Conservation (phyloP, 2,888 invertebrate species). For the Cerceris ruficornis region DNA sequence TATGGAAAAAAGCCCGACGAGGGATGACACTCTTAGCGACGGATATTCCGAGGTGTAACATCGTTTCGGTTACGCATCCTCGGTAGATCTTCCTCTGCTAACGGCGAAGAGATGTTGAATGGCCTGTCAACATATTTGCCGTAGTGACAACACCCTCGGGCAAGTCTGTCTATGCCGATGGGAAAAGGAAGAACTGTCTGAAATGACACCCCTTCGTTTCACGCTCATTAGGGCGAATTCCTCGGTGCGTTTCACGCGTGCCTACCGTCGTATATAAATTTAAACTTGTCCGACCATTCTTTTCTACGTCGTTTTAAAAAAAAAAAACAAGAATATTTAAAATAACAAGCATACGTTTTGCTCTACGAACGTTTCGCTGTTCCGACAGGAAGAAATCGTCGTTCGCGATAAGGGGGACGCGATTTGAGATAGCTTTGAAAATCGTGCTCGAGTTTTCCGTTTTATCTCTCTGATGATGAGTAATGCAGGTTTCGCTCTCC, state of each 20-base stretch:
- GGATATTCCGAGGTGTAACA: constrained; percentile 59
- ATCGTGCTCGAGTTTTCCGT: too few species aligned
- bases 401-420: too few species aligned
- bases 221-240: constrained; percentile 74
- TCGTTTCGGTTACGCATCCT: constrained; percentile 66
- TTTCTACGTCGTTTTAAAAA: constrained; percentile 13
- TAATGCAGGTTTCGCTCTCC: too few species aligned
- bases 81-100: constrained; percentile 25
- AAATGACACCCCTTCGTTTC: constrained; percentile 73
- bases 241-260: constrained; percentile 67
- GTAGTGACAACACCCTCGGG: constrained; percentile 67
- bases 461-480: too few species aligned
- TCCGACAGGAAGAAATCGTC: not conserved
- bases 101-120: constrained; percentile 67
- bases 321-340: not conserved
- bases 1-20: not conserved
- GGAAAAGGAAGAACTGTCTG: constrained; percentile 52
- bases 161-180: constrained; percentile 35
- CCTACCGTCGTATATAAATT: constrained; percentile 59
- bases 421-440: too few species aligned
- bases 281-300: constrained; percentile 54
- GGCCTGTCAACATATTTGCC: constrained; percentile 76
- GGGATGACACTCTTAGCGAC: constrained; percentile 22
- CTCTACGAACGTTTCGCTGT: not conserved
- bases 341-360: not conserved